Conservation (phyloP, 2,888 invertebrate genomes). For the Heliconius charithonia region DNA sequence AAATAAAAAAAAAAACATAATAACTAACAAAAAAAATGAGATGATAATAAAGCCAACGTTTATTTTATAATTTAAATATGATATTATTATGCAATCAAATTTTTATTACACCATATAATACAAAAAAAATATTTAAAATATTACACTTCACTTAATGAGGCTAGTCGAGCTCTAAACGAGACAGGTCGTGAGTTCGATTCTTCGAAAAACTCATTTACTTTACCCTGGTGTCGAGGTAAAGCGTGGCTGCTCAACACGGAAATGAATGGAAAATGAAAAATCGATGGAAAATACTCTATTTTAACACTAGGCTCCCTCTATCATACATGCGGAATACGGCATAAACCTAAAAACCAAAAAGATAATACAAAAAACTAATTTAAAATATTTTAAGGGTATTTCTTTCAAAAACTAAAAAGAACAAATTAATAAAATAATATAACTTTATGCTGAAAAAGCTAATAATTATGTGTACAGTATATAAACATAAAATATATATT, state of each 20-base stretch:
- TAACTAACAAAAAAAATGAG: background rate
- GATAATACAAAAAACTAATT: background rate
- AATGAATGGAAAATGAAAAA: too few species aligned
- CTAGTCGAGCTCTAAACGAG: background rate
- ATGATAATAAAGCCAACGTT: background rate
- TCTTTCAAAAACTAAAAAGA: too few species aligned
- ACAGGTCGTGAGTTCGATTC: background rate
- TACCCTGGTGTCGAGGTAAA: too few species aligned
- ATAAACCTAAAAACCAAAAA: background rate
- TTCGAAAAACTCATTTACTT: background rate
- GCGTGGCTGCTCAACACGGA: background rate
- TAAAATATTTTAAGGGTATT: background rate
- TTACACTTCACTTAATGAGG: background rate
- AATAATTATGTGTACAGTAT: too few species aligned
- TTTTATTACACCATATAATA: too few species aligned
- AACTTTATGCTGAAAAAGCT: too few species aligned
- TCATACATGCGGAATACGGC: background rate
- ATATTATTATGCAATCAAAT: background rate
- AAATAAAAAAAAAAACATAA: background rate
- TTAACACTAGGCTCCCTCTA: background rate
- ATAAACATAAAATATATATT: too few species aligned
- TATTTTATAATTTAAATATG: background rate
- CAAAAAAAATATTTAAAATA: too few species aligned
- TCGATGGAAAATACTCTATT: background rate
- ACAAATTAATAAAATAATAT: too few species aligned